Evolutionary conservation across 1,140 invertebrate species (phyloP), one percentile per base, ranked within the genome.

Genomic region (Holotrichia oblita): DNA sequence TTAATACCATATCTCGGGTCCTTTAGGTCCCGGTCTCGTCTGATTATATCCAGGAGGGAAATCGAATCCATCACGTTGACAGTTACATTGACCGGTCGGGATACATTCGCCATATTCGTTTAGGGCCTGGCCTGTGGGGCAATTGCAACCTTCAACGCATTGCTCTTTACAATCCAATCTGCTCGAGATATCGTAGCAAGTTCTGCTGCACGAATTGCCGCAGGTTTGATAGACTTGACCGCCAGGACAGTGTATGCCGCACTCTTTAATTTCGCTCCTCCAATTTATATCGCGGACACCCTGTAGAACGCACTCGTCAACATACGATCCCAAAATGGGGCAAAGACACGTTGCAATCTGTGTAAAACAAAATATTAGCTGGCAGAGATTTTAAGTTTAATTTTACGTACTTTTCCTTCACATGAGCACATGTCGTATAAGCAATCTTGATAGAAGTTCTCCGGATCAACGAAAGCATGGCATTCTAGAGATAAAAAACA

Each of bases 131-230:
- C 94, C 95, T 64, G 89, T 87, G 0, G 95, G 94, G 85, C 96
- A 98, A 79, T 94, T 94, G 86, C 96, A 97, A 0, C 96, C 96
- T 85, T 97, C 96, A 0, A 96, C 93, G 83, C 96, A 97, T 42
- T 88, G 88, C 14, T 90, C 88, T 59, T 86, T 87, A 85, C 93
- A 94, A 40, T 86, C 81, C 1, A 87, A 83, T 59, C 86, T 84
- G 22, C 83, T 85, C 2, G 89, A 85, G 27, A 94, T 86, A 85
- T 94, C 93, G 3, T 88, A 82, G 82, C 95, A 96, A 22, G 92
- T 92, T 17, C 92, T 88, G 0, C 90, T 87, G 83, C 95, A 96
- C 6, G 93, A 91, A 84, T 94, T 92, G 2, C 93, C 93, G 83
- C 95, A 96, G 17, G 93, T 90, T 81, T 94, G 93, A 86, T 94